These are phyloP conservation scores for Crossaster papposus DNA, from an alignment of 53 echinoderm and acorn worm genomes.

Conservation along the genomic window DNA sequence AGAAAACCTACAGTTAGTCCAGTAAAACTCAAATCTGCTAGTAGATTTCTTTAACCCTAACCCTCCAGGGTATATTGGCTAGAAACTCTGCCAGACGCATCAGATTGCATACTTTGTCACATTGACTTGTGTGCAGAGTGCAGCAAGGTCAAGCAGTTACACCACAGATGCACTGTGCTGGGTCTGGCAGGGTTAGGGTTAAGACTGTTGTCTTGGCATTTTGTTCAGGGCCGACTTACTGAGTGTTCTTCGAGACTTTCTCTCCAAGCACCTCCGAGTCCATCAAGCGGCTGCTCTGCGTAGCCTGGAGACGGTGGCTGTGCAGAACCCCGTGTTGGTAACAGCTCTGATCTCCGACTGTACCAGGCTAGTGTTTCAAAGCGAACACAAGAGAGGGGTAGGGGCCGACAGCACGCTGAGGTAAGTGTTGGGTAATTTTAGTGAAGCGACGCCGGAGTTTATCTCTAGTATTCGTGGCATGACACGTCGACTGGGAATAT, in stretches of 20 bases:
- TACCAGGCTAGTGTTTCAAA: constrained; percentile 64
- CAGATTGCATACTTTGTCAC: no score
- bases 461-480: background rate
- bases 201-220: no score
- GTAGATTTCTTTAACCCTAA: background rate
- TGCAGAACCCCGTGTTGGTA: constrained; percentile 66
- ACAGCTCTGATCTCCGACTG: constrained; percentile 71
- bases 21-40: no score
- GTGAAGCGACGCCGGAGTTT: background rate
- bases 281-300: constrained; percentile 75
- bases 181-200: no score
- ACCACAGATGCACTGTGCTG: no score
- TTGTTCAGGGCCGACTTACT: constrained; percentile 72
- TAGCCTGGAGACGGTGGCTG: constrained; percentile 78
- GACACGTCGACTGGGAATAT: no score
- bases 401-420: constrained; percentile 79
- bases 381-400: constrained; percentile 84
- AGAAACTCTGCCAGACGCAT: no score
- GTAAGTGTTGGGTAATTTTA: constrained; percentile 22
- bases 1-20: constrained; percentile 64
- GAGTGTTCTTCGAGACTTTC: constrained; percentile 63
- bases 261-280: constrained; percentile 69
- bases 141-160: no score
- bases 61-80: no score
- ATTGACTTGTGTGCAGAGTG: no score